Base-by-base conservation (phyloP, 2,888 invertebrate species). In the Elegia similella region DNA sequence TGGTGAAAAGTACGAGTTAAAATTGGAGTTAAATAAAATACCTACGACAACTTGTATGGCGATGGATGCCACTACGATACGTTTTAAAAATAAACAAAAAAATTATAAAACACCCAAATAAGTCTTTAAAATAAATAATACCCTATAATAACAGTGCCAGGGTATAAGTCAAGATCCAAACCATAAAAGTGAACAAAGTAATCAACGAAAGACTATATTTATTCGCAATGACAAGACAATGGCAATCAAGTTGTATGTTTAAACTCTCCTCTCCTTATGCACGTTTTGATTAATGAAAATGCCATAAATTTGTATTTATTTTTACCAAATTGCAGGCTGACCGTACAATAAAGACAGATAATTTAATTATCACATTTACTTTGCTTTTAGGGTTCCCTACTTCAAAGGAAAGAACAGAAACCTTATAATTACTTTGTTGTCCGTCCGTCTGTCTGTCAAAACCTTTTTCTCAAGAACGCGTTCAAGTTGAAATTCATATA, bases 221-320 rank as follows among this genome's bases (percentile, higher is more conserved):
- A 59, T 58, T 69, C 66, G 67, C 63, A 65, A 63, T 67, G 73
- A 76, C 75, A 77, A 69, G 66, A 76, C 76, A 80, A 81, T 78
- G 73, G 67, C 71, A 75, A 70, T 73, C 73, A 72, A 62, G 63
- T 68, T 67, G 69, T 69, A 63, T 72, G 69, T 72, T 69, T 70
- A 63, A 68, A 65, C 68, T 69, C 73, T 75, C 23, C 67, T 61
- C 61, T 69, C 80, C 76, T 67, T 80, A 75, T 72, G 76, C 67
- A 67, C 62, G 62, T 57, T 65, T 67, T 72, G 72, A 75, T 73
- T 72, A 73, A 75, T 74, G 72, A 68, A 62, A 62, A 61, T 60
- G 63, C 69, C 63, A 66, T 68, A 70, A 66, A 62, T 12, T 17
- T 6, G n/a, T n/a, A n/a, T n/a, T n/a, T n/a, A n/a, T n/a, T n/a